phyloP scores from a whole-genome alignment of 1,140 invertebrate genomes.

The Apis florea region DNA sequence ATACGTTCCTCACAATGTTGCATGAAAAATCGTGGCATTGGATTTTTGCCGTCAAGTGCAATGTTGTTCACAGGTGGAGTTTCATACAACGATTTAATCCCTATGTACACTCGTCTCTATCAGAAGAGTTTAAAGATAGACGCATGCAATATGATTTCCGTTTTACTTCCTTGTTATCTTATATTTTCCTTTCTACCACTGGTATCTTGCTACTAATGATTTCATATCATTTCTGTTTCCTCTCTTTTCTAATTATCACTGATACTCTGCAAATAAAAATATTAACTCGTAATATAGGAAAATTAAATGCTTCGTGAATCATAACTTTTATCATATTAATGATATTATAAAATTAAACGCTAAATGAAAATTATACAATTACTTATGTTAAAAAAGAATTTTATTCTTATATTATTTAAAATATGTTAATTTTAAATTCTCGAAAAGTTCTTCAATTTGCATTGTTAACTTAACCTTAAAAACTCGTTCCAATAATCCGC shows the following conservation, averaged over 20 bases:
- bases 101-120: background rate
- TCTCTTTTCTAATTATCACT: too few relatives aligned
- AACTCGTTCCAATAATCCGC: too few relatives aligned
- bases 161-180: too few relatives aligned
- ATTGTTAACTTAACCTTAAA: background rate
- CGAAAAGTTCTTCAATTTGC: background rate
- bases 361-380: background rate
- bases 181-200: too few relatives aligned
- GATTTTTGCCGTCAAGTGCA: background rate
- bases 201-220: too few relatives aligned
- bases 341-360: background rate
- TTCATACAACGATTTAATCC: background rate
- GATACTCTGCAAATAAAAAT: too few relatives aligned
- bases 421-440: background rate
- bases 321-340: too few relatives aligned
- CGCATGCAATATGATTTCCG: too few relatives aligned
- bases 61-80: too few relatives aligned
- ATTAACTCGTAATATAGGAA: too few relatives aligned
- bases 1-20: background rate
- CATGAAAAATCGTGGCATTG: background rate
- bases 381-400: background rate
- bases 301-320: too few relatives aligned
- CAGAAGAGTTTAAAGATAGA: background rate
- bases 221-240: too few relatives aligned
- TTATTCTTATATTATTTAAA: background rate